Evolutionary conservation across 2,888 invertebrate species (phyloP).

Genomic region (Eristalinus sepulchralis): DNA sequence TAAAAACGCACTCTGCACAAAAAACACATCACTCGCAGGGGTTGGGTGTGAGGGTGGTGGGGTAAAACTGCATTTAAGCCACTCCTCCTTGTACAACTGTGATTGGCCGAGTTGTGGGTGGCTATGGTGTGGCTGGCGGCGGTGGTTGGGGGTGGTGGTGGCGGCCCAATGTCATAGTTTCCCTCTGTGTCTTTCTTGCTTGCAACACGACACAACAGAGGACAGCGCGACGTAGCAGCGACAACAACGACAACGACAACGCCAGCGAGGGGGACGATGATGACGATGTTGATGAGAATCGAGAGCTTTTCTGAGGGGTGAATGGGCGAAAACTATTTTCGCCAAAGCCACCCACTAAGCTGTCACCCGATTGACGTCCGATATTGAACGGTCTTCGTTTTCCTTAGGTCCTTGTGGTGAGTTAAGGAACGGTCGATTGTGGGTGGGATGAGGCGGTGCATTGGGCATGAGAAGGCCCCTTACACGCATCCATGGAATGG

Average conservation of each 20-base stretch:
- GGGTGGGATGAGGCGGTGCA: not conserved
- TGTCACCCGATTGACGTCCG: slow-evolving; percentile 69
- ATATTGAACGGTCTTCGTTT: slow-evolving; percentile 55
- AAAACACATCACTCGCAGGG: slow-evolving; percentile 3
- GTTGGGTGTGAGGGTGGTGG: slow-evolving; percentile 10
- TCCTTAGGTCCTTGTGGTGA: slow-evolving; percentile 7
- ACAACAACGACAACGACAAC: not conserved
- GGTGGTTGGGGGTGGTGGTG: slow-evolving; percentile 44
- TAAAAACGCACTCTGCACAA: slow-evolving; percentile 63
- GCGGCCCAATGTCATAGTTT: slow-evolving; percentile 66
- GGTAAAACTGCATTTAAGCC: slow-evolving; percentile 63
- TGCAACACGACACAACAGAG: slow-evolving; percentile 37
- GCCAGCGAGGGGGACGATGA: slow-evolving; percentile 12
- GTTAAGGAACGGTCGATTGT: not conserved
- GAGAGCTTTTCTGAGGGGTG: slow-evolving; percentile 49
- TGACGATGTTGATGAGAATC: slow-evolving; percentile 59
- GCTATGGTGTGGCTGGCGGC: slow-evolving; percentile 37
- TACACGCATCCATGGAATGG: slow-evolving; percentile 41
- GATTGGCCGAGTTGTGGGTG: slow-evolving; percentile 69
- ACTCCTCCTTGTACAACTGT: slow-evolving; percentile 67
- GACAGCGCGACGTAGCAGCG: slow-evolving; percentile 1
- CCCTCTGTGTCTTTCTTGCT: slow-evolving; percentile 42
- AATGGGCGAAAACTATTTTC: slow-evolving; percentile 50
- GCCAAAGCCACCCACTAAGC: slow-evolving; percentile 32
- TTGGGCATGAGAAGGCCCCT: not conserved